phyloP scores from a whole-genome alignment of 2,797 vertebrate genomes.

The Lepilemur ruficaudatus region DNA sequence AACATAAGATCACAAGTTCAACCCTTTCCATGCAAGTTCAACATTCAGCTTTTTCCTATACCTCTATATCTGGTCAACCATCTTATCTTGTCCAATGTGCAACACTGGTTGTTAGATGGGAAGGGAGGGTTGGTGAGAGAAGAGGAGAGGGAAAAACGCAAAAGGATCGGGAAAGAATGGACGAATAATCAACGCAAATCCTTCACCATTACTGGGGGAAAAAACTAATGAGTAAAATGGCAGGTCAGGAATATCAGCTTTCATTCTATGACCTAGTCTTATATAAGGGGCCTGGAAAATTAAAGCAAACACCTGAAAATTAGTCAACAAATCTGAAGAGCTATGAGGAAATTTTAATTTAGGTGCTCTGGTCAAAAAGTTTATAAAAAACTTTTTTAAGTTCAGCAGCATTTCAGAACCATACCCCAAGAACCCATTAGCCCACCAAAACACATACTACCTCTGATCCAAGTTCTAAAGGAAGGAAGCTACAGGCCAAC shows the following conservation, averaged over 20 bases:
- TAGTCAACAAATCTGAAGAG: conserved; percentile 60
- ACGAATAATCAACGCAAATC: neutral
- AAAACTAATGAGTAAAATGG: neutral
- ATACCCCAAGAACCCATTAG: conserved; percentile 41
- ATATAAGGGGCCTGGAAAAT: neutral
- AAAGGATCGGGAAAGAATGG: neutral
- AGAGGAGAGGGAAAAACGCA: neutral
- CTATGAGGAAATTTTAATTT: conserved; percentile 52
- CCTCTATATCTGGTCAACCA: neutral
- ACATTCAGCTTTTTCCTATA: neutral
- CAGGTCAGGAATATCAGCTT: neutral
- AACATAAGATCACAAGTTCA: conserved; percentile 10
- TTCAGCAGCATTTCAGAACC: conserved; percentile 72
- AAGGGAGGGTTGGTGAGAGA: neutral
- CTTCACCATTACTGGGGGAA: neutral
- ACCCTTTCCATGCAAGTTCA: neutral
- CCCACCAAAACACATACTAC: conserved; percentile 69
- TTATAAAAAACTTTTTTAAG: conserved; percentile 43
- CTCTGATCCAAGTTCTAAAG: conserved; percentile 78
- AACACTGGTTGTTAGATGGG: neutral
- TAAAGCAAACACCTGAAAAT: conserved; percentile 16
- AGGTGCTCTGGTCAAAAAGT: conserved; percentile 63
- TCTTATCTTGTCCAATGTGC: neutral
- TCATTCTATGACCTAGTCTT: neutral
- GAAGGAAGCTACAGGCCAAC: conserved; percentile 70